Conservation (phyloP, 2,113 vertebrate species). For the Phaethornis superciliosus region DNA sequence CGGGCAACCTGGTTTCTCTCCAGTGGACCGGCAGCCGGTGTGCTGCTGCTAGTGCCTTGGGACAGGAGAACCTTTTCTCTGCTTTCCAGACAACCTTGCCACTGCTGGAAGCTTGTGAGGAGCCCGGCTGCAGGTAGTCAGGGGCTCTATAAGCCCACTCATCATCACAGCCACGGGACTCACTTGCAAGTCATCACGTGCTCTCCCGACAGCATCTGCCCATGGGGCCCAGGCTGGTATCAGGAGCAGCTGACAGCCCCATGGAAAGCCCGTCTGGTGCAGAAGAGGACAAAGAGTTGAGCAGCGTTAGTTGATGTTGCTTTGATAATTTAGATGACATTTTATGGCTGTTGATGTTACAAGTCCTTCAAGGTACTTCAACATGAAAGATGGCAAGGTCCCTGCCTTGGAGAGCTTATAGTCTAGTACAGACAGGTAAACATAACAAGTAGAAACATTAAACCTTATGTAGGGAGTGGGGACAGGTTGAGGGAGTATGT, state of each 20-base stretch:
- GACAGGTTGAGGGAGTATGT: conserved; percentile 68
- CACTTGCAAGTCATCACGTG: neutral
- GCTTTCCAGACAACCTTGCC: neutral
- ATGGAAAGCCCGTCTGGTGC: neutral
- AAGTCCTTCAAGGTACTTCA: conserved; percentile 38
- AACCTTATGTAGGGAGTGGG: conserved; percentile 67
- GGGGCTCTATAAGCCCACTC: fast-evolving
- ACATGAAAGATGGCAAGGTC: conserved; percentile 33
- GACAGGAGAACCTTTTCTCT: neutral
- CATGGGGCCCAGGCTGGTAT: neutral
- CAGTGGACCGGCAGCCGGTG: neutral
- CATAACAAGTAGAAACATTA: conserved; percentile 72
- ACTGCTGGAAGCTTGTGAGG: neutral
- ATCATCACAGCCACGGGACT: neutral
- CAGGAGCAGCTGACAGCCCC: neutral
- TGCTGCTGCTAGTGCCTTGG: too few relatives aligned
- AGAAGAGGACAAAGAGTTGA: neutral
- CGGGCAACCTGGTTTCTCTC: neutral
- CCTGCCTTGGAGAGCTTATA: conserved; percentile 14
- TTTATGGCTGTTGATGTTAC: conserved; percentile 52
- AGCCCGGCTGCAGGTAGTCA: neutral
- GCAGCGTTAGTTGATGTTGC: neutral
- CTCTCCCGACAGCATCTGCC: fast-evolving
- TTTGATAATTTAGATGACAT: conserved; percentile 23
- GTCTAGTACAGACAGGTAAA: conserved; percentile 69